Evolutionary conservation across 2,888 invertebrate genomes (phyloP), one percentile per base, ranked within the genome.

Genomic region (Rhagonycha lutea): DNA sequence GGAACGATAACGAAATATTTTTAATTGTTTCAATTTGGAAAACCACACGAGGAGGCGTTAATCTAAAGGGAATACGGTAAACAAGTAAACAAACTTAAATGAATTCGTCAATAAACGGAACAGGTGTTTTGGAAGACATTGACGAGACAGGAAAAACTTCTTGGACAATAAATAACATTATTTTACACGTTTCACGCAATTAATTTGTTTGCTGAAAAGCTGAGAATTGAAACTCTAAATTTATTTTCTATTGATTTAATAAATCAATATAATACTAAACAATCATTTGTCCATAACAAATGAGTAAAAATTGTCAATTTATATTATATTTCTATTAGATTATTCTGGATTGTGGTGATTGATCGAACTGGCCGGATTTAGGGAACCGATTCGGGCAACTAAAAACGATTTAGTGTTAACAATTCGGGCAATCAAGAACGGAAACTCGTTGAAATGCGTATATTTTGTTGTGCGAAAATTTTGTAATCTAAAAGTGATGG

Each of bases 401-500:
- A 47, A 23, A 70, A 70, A 12, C 28, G 32, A 10, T n/a, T 32
- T 26, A 67, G 60, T 62, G 24, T 63, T 26, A 75, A 71, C 70
- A 72, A 72, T 68, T 23, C 62, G 61, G 12, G 14, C 14, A 74
- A 32, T 68, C 70, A 18, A 63, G 62, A 47, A 72, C 60, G 14
- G 28, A 70, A 70, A 26, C 61, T 68, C 1, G 29, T 32, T 63
- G 28, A 75, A 69, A 71, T 69, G 69, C 61, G 63, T 60, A 68
- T 69, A 69, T 68, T 75, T 68, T 71, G 47, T 24, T 24, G 28
- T 24, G 69, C 47, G 12, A 68, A 68, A 32, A 73, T 47, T 26
- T 28, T 61, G 60, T 74, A 67, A 71, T 74, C 72, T 69, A 32
- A 23, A 73, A 67, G 77, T 80, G 79, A 79, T 80, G 74, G 74